phyloP scores from a whole-genome alignment of 2,113 vertebrate species.

The Chaenogobius annularis region DNA sequence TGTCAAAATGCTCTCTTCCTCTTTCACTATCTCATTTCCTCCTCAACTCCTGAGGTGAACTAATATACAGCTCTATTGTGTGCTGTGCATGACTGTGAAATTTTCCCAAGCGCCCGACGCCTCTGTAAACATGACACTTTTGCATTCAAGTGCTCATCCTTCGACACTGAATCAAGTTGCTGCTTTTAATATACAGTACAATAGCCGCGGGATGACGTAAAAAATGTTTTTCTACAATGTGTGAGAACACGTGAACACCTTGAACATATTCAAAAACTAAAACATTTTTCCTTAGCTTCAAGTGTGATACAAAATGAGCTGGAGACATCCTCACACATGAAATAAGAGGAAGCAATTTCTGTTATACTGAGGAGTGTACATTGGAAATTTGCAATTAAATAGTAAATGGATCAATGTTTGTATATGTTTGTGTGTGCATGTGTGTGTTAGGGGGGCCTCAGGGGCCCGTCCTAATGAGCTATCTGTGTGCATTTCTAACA shows the following conservation, averaged over 20 bases:
- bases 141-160: conserved; percentile 34
- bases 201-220: conserved; percentile 1
- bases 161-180: conserved; percentile 28
- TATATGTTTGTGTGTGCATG: conserved; percentile 66
- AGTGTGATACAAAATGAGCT: conserved; percentile 16
- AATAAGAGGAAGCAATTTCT: conserved; percentile 39
- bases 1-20: neutral
- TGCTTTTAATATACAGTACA: conserved; percentile 28
- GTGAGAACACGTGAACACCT: conserved; percentile 28
- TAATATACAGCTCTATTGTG: conserved; percentile 18
- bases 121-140: conserved; percentile 48
- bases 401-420: conserved; percentile 73
- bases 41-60: conserved; percentile 5
- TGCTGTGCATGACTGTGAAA: conserved; percentile 17
- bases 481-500: conserved; percentile 81
- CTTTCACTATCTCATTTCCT: conserved; percentile 14
- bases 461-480: conserved; percentile 81
- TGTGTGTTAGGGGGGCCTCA: conserved; percentile 69
- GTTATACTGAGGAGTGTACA: conserved; percentile 19
- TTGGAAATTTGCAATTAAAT: conserved; percentile 70
- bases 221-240: conserved; percentile 19
- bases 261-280: conserved; percentile 43
- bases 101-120: conserved; percentile 12
- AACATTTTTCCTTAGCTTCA: conserved; percentile 25
- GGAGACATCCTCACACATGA: conserved; percentile 17